These are phyloP conservation scores for Irena cyanogastra DNA, from an alignment of 2,113 vertebrate species.

Conservation along the genomic window DNA sequence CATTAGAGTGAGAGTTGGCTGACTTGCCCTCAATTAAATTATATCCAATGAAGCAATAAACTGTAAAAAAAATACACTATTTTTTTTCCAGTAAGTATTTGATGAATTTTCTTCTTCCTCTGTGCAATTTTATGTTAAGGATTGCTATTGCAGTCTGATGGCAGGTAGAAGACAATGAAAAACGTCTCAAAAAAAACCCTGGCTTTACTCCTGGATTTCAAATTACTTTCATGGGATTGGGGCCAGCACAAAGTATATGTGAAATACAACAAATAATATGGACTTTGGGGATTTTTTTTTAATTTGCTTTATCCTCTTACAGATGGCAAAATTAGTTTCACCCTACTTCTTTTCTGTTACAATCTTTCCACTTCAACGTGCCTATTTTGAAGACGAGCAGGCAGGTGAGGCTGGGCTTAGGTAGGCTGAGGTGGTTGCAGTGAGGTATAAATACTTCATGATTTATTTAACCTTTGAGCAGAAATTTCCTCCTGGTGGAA, in stretches of 20 bases:
- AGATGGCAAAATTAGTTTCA: constrained; percentile 15
- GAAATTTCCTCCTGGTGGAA: constrained; percentile 7
- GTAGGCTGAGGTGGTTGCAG: not conserved
- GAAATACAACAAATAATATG: not conserved
- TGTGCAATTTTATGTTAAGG: not conserved
- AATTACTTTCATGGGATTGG: not conserved
- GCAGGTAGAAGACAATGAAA: not conserved
- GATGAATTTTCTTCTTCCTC: not conserved
- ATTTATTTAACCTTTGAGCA: constrained; percentile 48
- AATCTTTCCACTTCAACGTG: not conserved
- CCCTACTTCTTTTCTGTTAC: not conserved
- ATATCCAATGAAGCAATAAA: not conserved
- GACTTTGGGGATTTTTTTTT: not conserved
- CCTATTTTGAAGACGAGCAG: not conserved
- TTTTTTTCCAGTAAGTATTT: not conserved
- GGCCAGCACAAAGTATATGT: not conserved
- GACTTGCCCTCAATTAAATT: not conserved
- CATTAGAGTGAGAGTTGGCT: not conserved
- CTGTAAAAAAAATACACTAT: not conserved
- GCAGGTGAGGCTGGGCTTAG: not conserved
- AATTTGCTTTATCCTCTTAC: not conserved
- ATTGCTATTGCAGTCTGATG: not conserved
- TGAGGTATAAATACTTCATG: not conserved
- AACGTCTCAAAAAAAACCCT: rapidly evolving
- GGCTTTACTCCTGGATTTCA: not conserved